A percentile compares a stretch with the other conserved stretches of the same genome.
phyloP scores from a whole-genome alignment of 2,888 invertebrate species.

The Microctonus hyperodae region DNA sequence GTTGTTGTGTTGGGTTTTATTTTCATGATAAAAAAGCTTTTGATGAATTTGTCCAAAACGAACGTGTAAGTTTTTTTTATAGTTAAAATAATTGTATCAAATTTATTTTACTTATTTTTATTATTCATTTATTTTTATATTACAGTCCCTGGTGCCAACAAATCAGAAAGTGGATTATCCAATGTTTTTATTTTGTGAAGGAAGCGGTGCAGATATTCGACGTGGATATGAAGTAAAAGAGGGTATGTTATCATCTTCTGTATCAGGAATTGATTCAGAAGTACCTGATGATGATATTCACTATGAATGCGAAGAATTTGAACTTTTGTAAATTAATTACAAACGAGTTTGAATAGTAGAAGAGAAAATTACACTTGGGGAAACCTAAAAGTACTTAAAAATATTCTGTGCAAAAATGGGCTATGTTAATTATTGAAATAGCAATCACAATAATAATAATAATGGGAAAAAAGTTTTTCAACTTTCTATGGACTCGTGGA shows the following conservation, averaged over 20 bases:
- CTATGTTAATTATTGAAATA: background rate
- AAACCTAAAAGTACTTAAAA: slow-evolving; percentile 45
- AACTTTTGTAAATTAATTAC: slow-evolving; percentile 43
- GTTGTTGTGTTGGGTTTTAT: slow-evolving; percentile 91
- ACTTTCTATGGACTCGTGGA: slow-evolving; percentile 20
- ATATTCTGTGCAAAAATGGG: background rate
- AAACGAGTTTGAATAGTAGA: background rate
- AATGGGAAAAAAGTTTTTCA: background rate
- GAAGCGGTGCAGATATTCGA: slow-evolving; percentile 69
- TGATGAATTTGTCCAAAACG: slow-evolving; percentile 75
- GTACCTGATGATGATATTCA: slow-evolving; percentile 51
- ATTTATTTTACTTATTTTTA: background rate
- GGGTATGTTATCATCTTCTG: slow-evolving; percentile 44
- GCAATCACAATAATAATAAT: background rate
- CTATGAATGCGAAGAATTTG: slow-evolving; percentile 58
- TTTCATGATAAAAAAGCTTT: slow-evolving; percentile 79
- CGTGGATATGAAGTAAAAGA: slow-evolving; percentile 49
- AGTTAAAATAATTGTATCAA: too few relatives aligned
- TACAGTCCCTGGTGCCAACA: slow-evolving; percentile 66
- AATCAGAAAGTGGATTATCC: slow-evolving; percentile 75
- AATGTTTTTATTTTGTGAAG: slow-evolving; percentile 82
- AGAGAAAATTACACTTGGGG: slow-evolving; percentile 5
- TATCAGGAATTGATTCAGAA: slow-evolving; percentile 40
- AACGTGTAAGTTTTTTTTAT: slow-evolving; percentile 65
- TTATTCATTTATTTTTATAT: slow-evolving; percentile 27